Evolutionary conservation across 2,888 invertebrate species (phyloP).

Genomic region (Callyntrura sp.): DNA sequence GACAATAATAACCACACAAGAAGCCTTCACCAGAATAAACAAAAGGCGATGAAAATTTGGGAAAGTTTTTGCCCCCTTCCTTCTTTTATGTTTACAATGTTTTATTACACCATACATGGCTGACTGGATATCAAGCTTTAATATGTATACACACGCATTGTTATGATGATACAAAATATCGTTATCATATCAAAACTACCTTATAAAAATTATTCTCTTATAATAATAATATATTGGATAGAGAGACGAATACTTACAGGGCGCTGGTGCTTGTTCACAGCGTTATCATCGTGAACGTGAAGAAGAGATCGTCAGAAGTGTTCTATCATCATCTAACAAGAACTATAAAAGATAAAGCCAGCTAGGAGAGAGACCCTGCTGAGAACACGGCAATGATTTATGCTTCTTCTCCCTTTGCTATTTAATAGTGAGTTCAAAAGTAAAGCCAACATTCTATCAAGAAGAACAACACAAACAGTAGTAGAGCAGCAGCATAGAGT

Average conservation of each 20-base stretch:
- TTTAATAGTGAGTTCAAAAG: conserved; percentile 25
- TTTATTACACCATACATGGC: conserved; percentile 58
- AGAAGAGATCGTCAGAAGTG: conserved; percentile 57
- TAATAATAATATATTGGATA: too few relatives aligned
- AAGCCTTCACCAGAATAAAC: conserved; percentile 70
- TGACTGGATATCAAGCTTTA: conserved; percentile 45
- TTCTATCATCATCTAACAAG: conserved; percentile 58
- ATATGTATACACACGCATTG: conserved; percentile 11
- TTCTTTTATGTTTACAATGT: conserved; percentile 64
- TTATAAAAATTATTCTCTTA: too few relatives aligned
- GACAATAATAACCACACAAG: conserved; percentile 76
- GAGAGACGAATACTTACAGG: not conserved
- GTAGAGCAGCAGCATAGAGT: not conserved
- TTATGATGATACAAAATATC: not conserved
- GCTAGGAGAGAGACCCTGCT: conserved; percentile 62
- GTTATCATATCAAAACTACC: conserved; percentile 3
- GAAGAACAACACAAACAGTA: not conserved
- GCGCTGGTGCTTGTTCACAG: not conserved
- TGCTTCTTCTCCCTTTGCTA: conserved; percentile 52
- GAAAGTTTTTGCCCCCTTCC: conserved; percentile 51
- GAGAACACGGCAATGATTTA: conserved; percentile 68
- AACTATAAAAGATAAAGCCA: conserved; percentile 38
- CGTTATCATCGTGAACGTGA: conserved; percentile 49
- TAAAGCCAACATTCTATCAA: not conserved
- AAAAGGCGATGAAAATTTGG: conserved; percentile 75